Evolutionary conservation across 2,888 invertebrate genomes (phyloP), one percentile per base, ranked within the genome.

Genomic region (Hypomecis atomaria): DNA sequence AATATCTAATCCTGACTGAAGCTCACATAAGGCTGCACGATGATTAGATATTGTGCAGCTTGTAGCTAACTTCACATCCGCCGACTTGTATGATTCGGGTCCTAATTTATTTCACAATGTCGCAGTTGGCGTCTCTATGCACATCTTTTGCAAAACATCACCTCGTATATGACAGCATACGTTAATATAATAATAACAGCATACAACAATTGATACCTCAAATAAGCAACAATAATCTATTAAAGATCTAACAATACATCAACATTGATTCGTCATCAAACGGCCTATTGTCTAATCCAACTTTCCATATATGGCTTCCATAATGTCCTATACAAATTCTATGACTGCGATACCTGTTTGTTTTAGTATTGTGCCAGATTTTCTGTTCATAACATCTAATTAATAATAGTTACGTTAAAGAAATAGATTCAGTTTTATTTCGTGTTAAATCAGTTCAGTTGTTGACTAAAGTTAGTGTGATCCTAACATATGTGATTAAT

Each of bases 311-410:
- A 49, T 36, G 66, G 68, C n/a, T 36, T 40, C 57, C 6, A 42
- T 69, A 69, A 73, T 69, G 69, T 56, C 47, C 63, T 36, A 64
- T 63, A 66, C 57, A 67, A 67, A 69, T 45, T 42, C 37, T 7
- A 47, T 62, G 59, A 47, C 60, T 52, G 40, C 48, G 10, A 10
- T 42, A 1, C 8, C 9, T 47, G 10, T 10, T 13, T 44, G 34
- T 33, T 45, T 56, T 60, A 67, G 66, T 67, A 9, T 11, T 45
- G 54, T 37, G 49, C 48, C 40, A 43, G 54, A 6, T 42, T 47
- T 48, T 54, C 60, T 42, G 8, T 47, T 0, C 40, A 52, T 52
- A 56, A 57, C 59, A 57, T 49, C 53, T 42, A 9, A 23, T 23
- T 23, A 3, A n/a, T 48, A 42, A 45, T 38, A n/a, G 52, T 13